A percentile compares a stretch with the other conserved stretches of the same genome.
phyloP scores from a whole-genome alignment of 2,888 invertebrate genomes.

The Archips xylosteana region DNA sequence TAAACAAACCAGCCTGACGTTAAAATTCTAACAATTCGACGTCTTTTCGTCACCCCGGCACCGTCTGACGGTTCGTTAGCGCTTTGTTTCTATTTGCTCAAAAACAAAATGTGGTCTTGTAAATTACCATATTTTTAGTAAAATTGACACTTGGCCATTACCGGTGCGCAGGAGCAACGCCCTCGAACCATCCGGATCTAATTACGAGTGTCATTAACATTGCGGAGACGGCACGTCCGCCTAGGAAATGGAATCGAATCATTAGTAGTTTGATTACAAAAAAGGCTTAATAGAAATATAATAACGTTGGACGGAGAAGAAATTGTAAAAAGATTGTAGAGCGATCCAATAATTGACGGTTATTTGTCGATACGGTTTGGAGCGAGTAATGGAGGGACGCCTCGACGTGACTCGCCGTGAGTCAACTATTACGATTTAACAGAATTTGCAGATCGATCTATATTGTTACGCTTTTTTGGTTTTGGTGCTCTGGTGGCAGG shows the following conservation, averaged over 20 bases:
- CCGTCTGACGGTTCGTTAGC: slow-evolving; percentile 48
- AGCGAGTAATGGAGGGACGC: slow-evolving; percentile 82
- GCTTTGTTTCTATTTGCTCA: slow-evolving; percentile 50
- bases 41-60: neutral
- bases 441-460: slow-evolving; percentile 65
- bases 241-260: slow-evolving; percentile 86
- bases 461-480: slow-evolving; percentile 32
- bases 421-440: slow-evolving; percentile 66
- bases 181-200: slow-evolving; percentile 85
- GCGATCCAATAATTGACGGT: slow-evolving; percentile 85
- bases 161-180: slow-evolving; percentile 77
- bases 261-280: slow-evolving; percentile 86
- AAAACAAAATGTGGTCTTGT: slow-evolving; percentile 65
- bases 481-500: slow-evolving; percentile 24
- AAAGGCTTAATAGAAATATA: slow-evolving; percentile 86
- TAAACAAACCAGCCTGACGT: neutral
- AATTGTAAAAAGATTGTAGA: slow-evolving; percentile 86
- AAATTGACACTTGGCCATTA: slow-evolving; percentile 81
- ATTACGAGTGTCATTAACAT: slow-evolving; percentile 84
- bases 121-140: slow-evolving; percentile 82
- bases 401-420: slow-evolving; percentile 75
- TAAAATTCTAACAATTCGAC: neutral
- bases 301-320: slow-evolving; percentile 82
- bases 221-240: slow-evolving; percentile 83
- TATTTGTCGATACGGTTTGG: slow-evolving; percentile 85